These are phyloP conservation scores for Caradrina clavipalpis DNA, from an alignment of 2,888 invertebrate genomes.

Conservation along the genomic window DNA sequence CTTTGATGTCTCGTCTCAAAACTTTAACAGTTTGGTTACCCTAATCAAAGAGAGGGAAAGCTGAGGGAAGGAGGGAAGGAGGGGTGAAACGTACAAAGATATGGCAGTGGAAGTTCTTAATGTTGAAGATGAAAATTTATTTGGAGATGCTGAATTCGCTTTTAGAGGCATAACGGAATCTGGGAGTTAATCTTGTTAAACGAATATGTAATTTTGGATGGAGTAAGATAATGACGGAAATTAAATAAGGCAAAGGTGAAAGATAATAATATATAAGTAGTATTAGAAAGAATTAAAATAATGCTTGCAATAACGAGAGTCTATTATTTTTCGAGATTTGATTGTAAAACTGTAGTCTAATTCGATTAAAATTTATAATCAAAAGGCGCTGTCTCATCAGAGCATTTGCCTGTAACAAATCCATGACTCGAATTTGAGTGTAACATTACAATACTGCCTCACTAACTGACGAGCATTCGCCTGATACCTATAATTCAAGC, in stretches of 20 bases:
- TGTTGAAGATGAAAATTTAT: slow-evolving; percentile 44
- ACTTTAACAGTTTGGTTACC: slow-evolving; percentile 65
- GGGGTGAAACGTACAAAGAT: slow-evolving; percentile 37
- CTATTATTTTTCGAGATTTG: no score
- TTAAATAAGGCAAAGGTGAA: background rate
- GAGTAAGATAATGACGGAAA: slow-evolving; percentile 8
- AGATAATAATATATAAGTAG: background rate
- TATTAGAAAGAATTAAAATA: no score
- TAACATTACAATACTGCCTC: no score
- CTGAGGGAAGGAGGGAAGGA: background rate
- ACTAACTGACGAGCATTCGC: no score
- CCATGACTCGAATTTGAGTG: no score
- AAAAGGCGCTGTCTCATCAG: no score
- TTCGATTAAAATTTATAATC: no score
- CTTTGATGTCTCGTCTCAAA: slow-evolving; percentile 52
- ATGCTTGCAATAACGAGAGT: no score
- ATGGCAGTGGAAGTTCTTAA: slow-evolving; percentile 40
- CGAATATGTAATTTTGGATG: slow-evolving; percentile 13
- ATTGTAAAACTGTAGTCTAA: no score
- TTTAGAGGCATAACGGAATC: slow-evolving; percentile 24
- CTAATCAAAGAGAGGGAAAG: slow-evolving; percentile 57
- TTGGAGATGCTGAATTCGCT: slow-evolving; percentile 26
- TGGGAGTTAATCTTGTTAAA: slow-evolving; percentile 17
- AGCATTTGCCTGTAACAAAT: no score
- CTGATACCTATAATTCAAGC: no score